Conservation (phyloP, 2,113 vertebrate genomes). For the Acinonyx jubatus region DNA sequence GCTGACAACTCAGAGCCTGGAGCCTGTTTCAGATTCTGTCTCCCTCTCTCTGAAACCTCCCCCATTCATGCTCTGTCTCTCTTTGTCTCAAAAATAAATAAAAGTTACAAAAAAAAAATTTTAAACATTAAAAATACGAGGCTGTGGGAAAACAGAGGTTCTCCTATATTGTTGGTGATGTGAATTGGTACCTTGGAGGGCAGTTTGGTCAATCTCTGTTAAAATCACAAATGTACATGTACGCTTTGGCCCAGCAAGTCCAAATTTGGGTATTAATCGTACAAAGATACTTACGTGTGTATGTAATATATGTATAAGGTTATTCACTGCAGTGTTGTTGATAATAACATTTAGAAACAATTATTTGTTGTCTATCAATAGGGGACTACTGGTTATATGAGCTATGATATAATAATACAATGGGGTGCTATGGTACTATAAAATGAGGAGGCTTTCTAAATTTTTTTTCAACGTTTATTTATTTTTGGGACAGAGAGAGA, state of each 20-base stretch:
- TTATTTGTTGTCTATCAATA: neutral
- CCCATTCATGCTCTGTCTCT: too few relatives aligned
- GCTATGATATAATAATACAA: neutral
- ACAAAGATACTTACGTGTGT: neutral
- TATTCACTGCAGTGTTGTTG: neutral
- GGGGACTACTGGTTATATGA: neutral
- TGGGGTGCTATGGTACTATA: neutral
- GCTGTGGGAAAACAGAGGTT: neutral
- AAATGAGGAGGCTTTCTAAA: neutral
- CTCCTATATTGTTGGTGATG: neutral
- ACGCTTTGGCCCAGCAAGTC: neutral
- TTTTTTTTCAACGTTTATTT: too few relatives aligned
- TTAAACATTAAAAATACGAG: neutral
- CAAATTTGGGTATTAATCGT: neutral
- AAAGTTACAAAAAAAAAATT: too few relatives aligned
- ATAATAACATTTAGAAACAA: neutral
- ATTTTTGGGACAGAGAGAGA: too few relatives aligned
- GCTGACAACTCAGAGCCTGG: too few relatives aligned
- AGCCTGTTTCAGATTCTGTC: too few relatives aligned
- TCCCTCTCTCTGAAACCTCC: too few relatives aligned
- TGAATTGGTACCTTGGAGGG: neutral
- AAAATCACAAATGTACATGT: neutral
- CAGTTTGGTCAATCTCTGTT: neutral
- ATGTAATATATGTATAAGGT: neutral
- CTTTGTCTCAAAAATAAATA: too few relatives aligned